These are phyloP conservation scores for Brachionus angularis DNA, from an alignment of 1,140 invertebrate genomes.

Conservation along the genomic window DNA sequence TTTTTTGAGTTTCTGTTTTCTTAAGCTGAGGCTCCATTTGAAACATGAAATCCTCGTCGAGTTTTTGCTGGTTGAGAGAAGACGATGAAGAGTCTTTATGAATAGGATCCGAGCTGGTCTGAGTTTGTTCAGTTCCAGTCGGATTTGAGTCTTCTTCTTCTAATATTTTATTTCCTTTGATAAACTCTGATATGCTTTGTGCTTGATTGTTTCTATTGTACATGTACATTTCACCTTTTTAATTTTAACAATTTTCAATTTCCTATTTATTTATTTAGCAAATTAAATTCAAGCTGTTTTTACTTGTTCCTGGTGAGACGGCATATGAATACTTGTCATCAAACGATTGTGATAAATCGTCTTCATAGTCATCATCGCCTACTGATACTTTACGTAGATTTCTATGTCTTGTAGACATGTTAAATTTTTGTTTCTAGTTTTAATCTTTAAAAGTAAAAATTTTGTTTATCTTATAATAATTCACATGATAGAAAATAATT, in stretches of 20 bases:
- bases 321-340: conserved; percentile 41
- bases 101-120: background rate
- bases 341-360: conserved; percentile 32
- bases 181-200: conserved; percentile 38
- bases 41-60: conserved; percentile 43
- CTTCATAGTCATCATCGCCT: conserved; percentile 36
- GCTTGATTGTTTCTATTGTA: conserved; percentile 4
- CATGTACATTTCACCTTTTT: conserved; percentile 32
- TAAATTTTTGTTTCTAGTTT: no score
- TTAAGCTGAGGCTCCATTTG: conserved; percentile 11
- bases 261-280: background rate
- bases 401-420: conserved; percentile 40
- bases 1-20: background rate
- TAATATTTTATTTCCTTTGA: background rate
- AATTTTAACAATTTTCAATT: background rate
- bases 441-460: no score
- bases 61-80: background rate
- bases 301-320: conserved; percentile 40
- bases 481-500: no score
- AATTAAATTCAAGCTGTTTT: no score
- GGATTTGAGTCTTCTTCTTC: conserved; percentile 6
- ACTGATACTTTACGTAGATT: conserved; percentile 36
- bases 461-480: no score
- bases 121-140: background rate
- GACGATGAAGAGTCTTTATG: background rate